Evolutionary conservation across 92 coral and sea anemone genomes (phyloP).

Genomic region (Bergia puertoricense): DNA sequence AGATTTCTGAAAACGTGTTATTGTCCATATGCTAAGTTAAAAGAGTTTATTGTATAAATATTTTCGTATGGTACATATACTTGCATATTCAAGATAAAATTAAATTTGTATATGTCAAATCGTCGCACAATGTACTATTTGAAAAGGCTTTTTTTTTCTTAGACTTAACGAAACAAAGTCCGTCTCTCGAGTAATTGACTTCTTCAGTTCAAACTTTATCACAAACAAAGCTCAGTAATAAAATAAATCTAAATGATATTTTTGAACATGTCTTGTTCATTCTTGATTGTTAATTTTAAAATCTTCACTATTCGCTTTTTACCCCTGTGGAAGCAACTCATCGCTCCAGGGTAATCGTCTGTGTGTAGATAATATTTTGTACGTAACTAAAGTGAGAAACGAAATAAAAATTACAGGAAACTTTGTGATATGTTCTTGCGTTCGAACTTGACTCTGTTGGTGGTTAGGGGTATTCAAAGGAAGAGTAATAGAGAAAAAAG

Average conservation of each 20-base stretch:
- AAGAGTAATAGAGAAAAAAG: too few species aligned
- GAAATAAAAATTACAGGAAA: conserved; percentile 2
- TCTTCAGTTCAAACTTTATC: neutral
- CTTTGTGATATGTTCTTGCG: neutral
- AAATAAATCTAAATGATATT: neutral
- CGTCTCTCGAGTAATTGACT: neutral
- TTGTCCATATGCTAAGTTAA: conserved; percentile 14
- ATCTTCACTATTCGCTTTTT: neutral
- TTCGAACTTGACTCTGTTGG: neutral
- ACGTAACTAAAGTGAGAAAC: neutral
- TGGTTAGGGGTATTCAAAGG: too few species aligned
- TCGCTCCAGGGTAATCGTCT: neutral
- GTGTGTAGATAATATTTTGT: neutral
- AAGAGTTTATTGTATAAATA: conserved; percentile 9
- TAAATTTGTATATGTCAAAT: neutral
- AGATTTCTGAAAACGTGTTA: neutral
- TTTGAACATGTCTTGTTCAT: neutral
- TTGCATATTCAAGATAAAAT: conserved; percentile 4
- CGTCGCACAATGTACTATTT: neutral
- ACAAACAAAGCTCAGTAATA: neutral
- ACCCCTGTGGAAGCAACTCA: neutral
- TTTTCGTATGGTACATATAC: conserved; percentile 3
- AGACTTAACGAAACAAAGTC: neutral
- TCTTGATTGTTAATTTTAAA: neutral
- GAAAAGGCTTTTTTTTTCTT: neutral